Evolutionary conservation across 2,113 vertebrate genomes (phyloP).

Genomic region (Antennarius striatus): DNA sequence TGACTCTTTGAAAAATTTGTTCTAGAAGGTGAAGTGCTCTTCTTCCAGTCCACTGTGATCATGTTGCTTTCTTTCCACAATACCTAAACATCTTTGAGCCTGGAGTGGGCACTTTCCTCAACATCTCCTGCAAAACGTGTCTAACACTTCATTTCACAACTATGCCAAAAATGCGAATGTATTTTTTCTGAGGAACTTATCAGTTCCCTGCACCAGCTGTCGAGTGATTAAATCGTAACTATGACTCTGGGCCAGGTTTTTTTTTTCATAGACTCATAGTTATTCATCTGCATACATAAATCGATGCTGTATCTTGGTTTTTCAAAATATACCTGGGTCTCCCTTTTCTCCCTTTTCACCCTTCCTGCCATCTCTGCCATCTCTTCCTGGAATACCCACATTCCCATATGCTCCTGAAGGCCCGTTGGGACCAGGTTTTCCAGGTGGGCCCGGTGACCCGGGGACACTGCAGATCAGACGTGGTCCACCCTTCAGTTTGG

Average conservation of each 20-base stretch:
- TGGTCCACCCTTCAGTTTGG: conserved; percentile 84
- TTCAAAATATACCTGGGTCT: conserved; percentile 84
- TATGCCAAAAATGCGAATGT: background rate
- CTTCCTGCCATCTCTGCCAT: conserved; percentile 95
- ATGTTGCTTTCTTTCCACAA: no score
- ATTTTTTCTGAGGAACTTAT: background rate
- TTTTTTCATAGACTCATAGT: background rate
- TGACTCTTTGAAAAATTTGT: background rate
- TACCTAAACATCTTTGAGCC: background rate
- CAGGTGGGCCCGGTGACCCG: conserved; percentile 86
- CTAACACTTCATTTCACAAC: conserved; percentile 6
- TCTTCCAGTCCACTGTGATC: no score
- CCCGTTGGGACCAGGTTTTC: conserved; percentile 85
- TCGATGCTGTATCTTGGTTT: conserved; percentile 16
- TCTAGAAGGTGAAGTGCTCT: background rate
- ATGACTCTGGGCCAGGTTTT: background rate
- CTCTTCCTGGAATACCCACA: conserved; percentile 93
- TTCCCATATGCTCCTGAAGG: conserved; percentile 86
- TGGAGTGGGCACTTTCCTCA: background rate
- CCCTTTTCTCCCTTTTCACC: conserved; percentile 96
- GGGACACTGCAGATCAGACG: conserved; percentile 92
- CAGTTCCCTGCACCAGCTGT: conserved; percentile 4
- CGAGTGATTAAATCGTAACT: background rate
- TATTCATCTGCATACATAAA: conserved; percentile 12
- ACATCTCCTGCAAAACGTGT: background rate